Conservation (phyloP, 2,113 vertebrate genomes). For the Proterorhinus semilunaris region DNA sequence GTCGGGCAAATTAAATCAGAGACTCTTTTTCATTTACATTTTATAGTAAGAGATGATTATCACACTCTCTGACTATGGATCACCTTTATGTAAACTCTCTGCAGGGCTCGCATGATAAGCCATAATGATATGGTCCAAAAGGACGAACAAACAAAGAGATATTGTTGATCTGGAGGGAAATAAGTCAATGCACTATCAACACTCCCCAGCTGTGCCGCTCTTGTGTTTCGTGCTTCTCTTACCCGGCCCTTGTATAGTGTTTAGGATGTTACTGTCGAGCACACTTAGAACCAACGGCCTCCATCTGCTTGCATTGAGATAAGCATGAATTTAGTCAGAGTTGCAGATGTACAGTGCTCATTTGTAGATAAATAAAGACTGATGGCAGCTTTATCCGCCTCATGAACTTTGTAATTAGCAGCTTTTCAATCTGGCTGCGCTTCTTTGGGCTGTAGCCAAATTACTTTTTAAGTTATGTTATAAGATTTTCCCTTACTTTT, state of each 20-base stretch:
- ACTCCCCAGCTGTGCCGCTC: conserved; percentile 25
- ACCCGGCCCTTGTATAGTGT: conserved; percentile 19
- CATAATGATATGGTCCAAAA: conserved; percentile 4
- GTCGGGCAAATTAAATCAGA: too few species aligned
- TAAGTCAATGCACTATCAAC: conserved; percentile 31
- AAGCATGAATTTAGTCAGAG: conserved; percentile 61
- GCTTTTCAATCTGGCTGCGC: conserved; percentile 46
- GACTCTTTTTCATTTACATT: background rate
- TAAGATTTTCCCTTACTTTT: conserved; percentile 17
- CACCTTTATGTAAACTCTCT: background rate
- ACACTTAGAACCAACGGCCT: conserved; percentile 57
- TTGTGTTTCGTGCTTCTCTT: conserved; percentile 24
- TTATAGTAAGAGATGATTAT: conserved; percentile 5
- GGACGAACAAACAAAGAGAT: conserved; percentile 31
- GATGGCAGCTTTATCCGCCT: conserved; percentile 43
- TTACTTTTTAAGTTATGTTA: conserved; percentile 8
- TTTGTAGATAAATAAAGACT: conserved; percentile 66
- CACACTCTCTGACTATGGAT: background rate
- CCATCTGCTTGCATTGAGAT: conserved; percentile 71
- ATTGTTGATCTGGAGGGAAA: conserved; percentile 36
- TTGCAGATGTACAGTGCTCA: conserved; percentile 51
- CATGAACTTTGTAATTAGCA: conserved; percentile 65
- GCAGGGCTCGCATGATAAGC: background rate
- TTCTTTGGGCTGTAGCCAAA: conserved; percentile 24
- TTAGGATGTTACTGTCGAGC: conserved; percentile 37